These are phyloP conservation scores for Chaitophorus viminalis DNA, from an alignment of 2,888 invertebrate genomes.

Conservation along the genomic window DNA sequence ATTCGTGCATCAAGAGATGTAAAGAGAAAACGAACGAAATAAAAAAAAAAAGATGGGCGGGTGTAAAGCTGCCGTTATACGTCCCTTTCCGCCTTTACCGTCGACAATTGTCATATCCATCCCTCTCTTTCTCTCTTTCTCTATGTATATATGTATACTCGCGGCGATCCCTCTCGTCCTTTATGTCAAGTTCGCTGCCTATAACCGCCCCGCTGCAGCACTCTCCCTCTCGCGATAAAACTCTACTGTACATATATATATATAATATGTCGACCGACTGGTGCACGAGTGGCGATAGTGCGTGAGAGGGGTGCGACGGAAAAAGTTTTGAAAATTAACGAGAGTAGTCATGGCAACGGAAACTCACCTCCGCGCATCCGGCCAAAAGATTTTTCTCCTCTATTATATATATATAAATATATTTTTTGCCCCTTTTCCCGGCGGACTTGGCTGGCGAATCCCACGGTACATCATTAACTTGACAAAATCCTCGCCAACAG, in stretches of 20 bases:
- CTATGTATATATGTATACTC: no score
- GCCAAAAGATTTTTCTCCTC: slow-evolving; percentile 46
- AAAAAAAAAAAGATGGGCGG: slow-evolving; percentile 29
- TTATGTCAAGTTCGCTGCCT: no score
- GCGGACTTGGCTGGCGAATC: slow-evolving; percentile 40
- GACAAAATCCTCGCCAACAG: slow-evolving; percentile 59
- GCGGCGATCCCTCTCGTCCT: background rate
- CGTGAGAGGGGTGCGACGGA: background rate
- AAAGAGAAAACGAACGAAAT: slow-evolving; percentile 2
- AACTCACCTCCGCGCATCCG: background rate
- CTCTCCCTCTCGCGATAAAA: background rate
- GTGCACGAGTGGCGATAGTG: background rate
- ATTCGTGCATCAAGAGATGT: background rate
- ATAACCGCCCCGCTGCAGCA: no score
- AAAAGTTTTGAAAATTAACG: slow-evolving; percentile 58
- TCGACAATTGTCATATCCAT: slow-evolving; percentile 49
- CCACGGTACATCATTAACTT: slow-evolving; percentile 61
- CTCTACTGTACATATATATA: background rate
- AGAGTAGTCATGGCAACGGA: slow-evolving; percentile 57
- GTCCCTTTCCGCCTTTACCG: slow-evolving; percentile 27
- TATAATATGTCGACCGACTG: background rate
- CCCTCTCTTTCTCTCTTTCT: background rate
- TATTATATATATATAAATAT: background rate
- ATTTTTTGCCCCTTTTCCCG: slow-evolving; percentile 27
- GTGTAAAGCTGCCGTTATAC: slow-evolving; percentile 39